These are phyloP conservation scores for Micropterix aruncella DNA, from an alignment of 2,888 invertebrate genomes.

Conservation along the genomic window DNA sequence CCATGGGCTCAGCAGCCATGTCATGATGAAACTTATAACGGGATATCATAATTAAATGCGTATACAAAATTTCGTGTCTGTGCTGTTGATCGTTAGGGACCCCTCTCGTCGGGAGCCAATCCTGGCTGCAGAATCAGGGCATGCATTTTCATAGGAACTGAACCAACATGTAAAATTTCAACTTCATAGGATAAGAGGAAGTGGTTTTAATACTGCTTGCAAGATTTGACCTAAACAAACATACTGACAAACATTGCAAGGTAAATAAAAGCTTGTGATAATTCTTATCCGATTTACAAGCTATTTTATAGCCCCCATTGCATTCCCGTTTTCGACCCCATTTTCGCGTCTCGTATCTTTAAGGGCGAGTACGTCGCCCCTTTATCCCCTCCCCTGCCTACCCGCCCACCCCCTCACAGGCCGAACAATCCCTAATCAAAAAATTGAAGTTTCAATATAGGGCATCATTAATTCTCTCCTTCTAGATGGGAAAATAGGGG, in stretches of 20 bases:
- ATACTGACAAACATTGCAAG: neutral
- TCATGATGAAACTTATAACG: too few relatives aligned
- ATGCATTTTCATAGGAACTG: neutral
- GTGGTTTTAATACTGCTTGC: neutral
- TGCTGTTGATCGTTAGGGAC: neutral
- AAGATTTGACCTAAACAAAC: neutral
- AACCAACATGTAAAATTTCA: neutral
- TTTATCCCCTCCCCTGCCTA: neutral
- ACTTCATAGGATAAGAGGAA: neutral
- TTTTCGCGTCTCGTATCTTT: too few relatives aligned
- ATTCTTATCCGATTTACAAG: too few relatives aligned
- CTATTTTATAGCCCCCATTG: too few relatives aligned
- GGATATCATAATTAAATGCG: too few relatives aligned
- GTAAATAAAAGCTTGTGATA: neutral
- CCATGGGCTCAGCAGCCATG: too few relatives aligned
- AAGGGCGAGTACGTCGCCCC: too few relatives aligned
- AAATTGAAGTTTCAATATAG: slow-evolving; percentile 57
- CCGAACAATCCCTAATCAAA: slow-evolving; percentile 38
- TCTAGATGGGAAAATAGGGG: too few relatives aligned
- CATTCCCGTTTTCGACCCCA: too few relatives aligned
- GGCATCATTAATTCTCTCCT: slow-evolving; percentile 53
- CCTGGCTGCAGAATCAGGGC: neutral
- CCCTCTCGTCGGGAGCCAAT: neutral
- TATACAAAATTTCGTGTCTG: neutral
- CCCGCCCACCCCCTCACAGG: slow-evolving; percentile 14